Base-by-base conservation (phyloP, 2,113 vertebrate species). In the Danionella cerebrum region DNA sequence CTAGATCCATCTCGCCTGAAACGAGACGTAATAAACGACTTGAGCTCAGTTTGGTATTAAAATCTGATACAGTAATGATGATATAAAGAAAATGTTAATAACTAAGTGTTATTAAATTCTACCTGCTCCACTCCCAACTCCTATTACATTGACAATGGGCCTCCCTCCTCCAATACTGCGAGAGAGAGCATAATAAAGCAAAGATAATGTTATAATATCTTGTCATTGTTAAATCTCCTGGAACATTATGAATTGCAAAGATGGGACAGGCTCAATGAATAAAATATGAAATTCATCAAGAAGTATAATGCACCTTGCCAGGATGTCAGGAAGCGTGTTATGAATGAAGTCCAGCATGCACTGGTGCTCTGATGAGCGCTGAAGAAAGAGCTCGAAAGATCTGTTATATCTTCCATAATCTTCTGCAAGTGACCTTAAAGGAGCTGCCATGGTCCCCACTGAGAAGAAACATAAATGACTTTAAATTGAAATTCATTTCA, bases 41-140 rank as follows among this genome's bases (percentile, higher is more conserved):
- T 8, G 10, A 29, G 41, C 47, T 65, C 33, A 16, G 22, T 41
- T 14, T 19, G 52, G 31, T 54, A 18, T 59, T 42, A 6, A 44
- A 27, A 59, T 59, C 13, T 29, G 10, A 24, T 39, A 36, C 7
- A 3, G 9, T 25, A 60, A 44, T 27, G 24, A 50, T 31, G 6
- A 9, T 16, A 27, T 42, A 44, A 60, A 42, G 2, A 1, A 6
- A 41, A 27, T 42, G 5, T 27, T 19, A 19, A 33, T 53, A 53
- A 31, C 4, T 45, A 11, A n/a, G 29, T 31, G 2, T 45, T 45
- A 62, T 31, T 18, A 31, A 62, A 47, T 19, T 24, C 33, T 48
- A 93, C 92, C 91, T 76, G 84, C 84, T 71, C 91, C 90, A 14
- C 90, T 92, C 79, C 92, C 92, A 48, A 94, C 86, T 70, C 90